Percentiles rank a stretch among this genome's conserved stretches.
Conservation (phyloP, 37 sponge, comb jelly and placozoan genomes). For the Trichoplax adhaerens region DNA sequence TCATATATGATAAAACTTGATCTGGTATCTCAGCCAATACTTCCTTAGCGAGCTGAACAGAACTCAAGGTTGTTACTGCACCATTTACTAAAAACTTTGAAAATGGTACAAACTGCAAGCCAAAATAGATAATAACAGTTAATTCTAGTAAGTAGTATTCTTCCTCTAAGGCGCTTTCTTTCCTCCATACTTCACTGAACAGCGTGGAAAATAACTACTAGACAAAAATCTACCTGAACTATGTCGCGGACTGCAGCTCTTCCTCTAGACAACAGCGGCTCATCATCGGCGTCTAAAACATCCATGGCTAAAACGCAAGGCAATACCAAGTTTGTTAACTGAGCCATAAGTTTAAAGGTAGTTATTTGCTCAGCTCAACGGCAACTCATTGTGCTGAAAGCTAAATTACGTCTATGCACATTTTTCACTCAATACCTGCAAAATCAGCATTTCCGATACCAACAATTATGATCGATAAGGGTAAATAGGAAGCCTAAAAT, state of each 20-base stretch:
- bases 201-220: too few relatives aligned
- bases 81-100: background rate
- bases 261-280: too few relatives aligned
- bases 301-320: slow-evolving; percentile 24
- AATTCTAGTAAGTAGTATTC: too few relatives aligned
- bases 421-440: background rate
- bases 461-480: slow-evolving; percentile 85
- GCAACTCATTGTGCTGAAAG: too few relatives aligned
- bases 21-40: slow-evolving; percentile 71
- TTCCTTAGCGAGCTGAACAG: slow-evolving; percentile 32
- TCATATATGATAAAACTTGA: slow-evolving; percentile 50
- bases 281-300: slow-evolving; percentile 59
- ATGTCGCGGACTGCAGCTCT: slow-evolving; percentile 45
- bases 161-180: too few relatives aligned
- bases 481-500: slow-evolving; percentile 44
- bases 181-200: too few relatives aligned
- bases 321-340: too few relatives aligned
- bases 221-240: slow-evolving; percentile 24
- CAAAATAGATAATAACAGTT: too few relatives aligned
- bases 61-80: slow-evolving; percentile 9
- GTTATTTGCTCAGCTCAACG: too few relatives aligned
- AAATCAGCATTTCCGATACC: slow-evolving; percentile 75
- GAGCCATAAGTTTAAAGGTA: too few relatives aligned
- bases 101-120: slow-evolving; percentile 46
- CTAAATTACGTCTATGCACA: too few relatives aligned